Evolutionary conservation across 2,797 vertebrate species (phyloP), one percentile per base, ranked within the genome.

Genomic region (Vultur gryphus): DNA sequence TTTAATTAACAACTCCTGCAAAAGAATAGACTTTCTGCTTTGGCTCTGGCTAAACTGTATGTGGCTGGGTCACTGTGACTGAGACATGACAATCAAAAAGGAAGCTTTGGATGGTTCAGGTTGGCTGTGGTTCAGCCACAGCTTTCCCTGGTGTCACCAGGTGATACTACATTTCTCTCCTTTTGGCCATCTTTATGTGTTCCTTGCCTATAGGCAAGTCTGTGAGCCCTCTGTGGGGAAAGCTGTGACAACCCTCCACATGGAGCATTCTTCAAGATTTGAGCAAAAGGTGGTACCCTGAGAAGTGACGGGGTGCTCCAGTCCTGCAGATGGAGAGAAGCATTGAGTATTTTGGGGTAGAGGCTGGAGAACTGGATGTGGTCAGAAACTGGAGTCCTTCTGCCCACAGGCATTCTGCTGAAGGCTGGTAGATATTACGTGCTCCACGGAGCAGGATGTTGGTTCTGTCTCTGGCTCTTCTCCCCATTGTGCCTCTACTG

Each of bases 1-100:
- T 96, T 94, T 87, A 88, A 95, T 96, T 92, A 90, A 92, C 75
- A 90, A 92, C 75, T 94, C 59, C 52, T 19, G 12, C 55, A 77
- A 62, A 80, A 57, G 51, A 79, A 37, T 4, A 73, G 59, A 46
- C 33, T 90, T 92, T 59, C 51, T 85, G 64, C 52, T 87, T 31
- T 19, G 29, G 13, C 37, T 87, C 33, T 90, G 88, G 48, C 33
- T 76, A 9, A 48, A 25, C 17, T 33, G 10, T 13, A 1, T 37
- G n/a, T 76, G 54, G 9, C 8, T 87, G 73, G 49, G 41, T 72
- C 57, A 26, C n/a, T 44, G 54, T 52, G 72, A 24, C 39, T 79
- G 91, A 76, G 55, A 28, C 2, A 35, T 51, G 54, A 13, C 62
- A 84, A 20, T 25, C n/a, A 24, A 33, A 55, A 75, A 43, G 10